These are phyloP conservation scores for Gymnocheta viridis DNA, from an alignment of 2,888 invertebrate species.

Conservation along the genomic window DNA sequence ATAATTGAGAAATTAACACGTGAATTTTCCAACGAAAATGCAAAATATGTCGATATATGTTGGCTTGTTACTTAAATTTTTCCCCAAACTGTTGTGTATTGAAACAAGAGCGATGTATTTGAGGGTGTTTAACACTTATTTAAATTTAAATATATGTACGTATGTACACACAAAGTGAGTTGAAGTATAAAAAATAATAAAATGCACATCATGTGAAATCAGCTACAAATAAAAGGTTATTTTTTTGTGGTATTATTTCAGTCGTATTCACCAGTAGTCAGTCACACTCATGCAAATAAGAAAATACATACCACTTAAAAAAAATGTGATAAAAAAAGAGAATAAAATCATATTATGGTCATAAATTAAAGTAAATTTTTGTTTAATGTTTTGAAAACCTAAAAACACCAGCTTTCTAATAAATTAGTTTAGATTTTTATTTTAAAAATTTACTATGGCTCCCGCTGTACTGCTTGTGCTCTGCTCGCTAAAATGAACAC, in stretches of 20 bases:
- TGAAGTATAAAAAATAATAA: constrained; percentile 48
- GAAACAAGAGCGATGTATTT: neutral
- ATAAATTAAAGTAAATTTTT: constrained; percentile 62
- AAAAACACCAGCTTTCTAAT: constrained; percentile 64
- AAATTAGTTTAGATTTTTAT: constrained; percentile 48
- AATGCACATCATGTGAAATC: constrained; percentile 68
- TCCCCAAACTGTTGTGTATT: neutral
- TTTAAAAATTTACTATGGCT: constrained; percentile 6
- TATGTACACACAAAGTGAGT: constrained; percentile 19
- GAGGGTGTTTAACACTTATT: constrained; percentile 65
- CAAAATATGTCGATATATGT: neutral
- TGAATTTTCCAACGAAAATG: too few relatives aligned
- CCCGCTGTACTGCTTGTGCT: neutral
- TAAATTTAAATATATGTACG: constrained; percentile 25
- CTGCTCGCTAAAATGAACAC: constrained; percentile 23
- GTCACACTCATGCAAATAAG: constrained; percentile 16
- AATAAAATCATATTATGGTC: constrained; percentile 58
- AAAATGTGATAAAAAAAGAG: constrained; percentile 33
- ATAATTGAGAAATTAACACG: too few relatives aligned
- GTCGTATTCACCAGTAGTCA: constrained; percentile 28
- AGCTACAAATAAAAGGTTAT: constrained; percentile 64
- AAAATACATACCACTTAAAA: neutral
- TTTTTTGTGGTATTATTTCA: constrained; percentile 24
- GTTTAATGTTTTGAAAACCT: constrained; percentile 50
- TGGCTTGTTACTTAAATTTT: neutral